These are phyloP conservation scores for Agapornis canus DNA, from an alignment of 2,797 vertebrate species.

Conservation along the genomic window DNA sequence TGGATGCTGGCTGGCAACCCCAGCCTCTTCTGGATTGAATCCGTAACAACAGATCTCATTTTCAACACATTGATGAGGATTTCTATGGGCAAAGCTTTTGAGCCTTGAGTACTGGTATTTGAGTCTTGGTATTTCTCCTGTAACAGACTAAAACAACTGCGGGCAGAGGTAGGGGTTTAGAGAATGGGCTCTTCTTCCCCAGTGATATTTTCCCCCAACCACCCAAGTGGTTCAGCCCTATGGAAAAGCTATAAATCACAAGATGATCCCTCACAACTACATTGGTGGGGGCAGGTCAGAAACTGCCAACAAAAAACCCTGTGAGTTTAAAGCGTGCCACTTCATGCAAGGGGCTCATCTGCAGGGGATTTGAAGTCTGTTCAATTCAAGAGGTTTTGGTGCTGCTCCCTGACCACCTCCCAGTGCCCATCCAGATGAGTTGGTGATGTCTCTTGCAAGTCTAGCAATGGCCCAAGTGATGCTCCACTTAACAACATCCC, in stretches of 20 bases:
- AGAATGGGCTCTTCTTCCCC: not conserved
- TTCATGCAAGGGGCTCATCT: not conserved
- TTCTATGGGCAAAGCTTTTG: not conserved
- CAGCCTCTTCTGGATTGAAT: not conserved
- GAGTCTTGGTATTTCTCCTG: not conserved
- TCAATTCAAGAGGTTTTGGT: not conserved
- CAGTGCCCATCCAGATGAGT: not conserved
- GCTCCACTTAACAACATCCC: not conserved
- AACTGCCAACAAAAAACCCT: not conserved
- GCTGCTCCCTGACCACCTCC: not conserved
- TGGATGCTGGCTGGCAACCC: not conserved
- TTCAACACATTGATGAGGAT: not conserved
- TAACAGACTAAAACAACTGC: not conserved
- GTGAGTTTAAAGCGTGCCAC: not conserved
- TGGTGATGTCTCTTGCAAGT: fast-evolving
- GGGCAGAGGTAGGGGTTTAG: not conserved
- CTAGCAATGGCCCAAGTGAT: not conserved
- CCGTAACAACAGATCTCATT: not conserved
- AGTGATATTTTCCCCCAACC: not conserved
- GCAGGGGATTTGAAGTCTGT: not conserved
- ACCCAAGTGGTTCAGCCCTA: not conserved
- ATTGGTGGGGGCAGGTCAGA: not conserved
- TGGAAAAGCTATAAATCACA: not conserved
- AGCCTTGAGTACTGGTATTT: not conserved
- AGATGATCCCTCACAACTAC: not conserved